Evolutionary conservation across 2,888 invertebrate species (phyloP), one percentile per base, ranked within the genome.

Genomic region (Himalopsyche anomala): DNA sequence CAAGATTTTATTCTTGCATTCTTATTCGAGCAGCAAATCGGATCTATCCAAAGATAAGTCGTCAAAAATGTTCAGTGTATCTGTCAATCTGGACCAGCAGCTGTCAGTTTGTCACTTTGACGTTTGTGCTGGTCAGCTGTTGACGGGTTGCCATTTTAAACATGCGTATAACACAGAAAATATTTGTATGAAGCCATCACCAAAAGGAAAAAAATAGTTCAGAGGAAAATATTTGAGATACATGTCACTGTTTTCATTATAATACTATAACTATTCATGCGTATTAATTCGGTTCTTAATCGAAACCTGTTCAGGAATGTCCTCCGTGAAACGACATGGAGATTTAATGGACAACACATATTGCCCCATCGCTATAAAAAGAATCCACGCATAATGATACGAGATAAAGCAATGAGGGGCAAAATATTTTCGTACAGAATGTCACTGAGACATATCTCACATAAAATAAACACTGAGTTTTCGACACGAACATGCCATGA

Each of bases 11-110:
- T 62, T 62, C 19, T 19, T n/a, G 62, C 28, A 19, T 62, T 56
- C 56, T 56, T 17, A 56, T 56, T 56, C 17, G n/a, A 56, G n/a
- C 56, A 56, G 19, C 17, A 56, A n/a, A 56, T 56, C n/a, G 17
- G 56, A 62, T 62, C 6, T 28, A 62, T 62, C 62, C 19, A 62
- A 19, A 62, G 28, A 62, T 62, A 62, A 62, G 62, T 19, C 28
- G 62, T 62, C 62, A n/a, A 62, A 19, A 62, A 28, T 62, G 19
- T 62, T 62, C 62, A 62, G 19, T 62, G 62, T 62, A 62, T 62
- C 62, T 15, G 62, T 62, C 62, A 62, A 62, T 28, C 51, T 28
- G 62, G 62, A 19, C 62, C 62, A 62, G 62, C 19, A 19, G 62
- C 62, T 19, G 62, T 62, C 62, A 62, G 62, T 19, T 40, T 62